Base-by-base conservation (phyloP, 1,140 invertebrate genomes). In the Ditylenchus dipsaci region DNA sequence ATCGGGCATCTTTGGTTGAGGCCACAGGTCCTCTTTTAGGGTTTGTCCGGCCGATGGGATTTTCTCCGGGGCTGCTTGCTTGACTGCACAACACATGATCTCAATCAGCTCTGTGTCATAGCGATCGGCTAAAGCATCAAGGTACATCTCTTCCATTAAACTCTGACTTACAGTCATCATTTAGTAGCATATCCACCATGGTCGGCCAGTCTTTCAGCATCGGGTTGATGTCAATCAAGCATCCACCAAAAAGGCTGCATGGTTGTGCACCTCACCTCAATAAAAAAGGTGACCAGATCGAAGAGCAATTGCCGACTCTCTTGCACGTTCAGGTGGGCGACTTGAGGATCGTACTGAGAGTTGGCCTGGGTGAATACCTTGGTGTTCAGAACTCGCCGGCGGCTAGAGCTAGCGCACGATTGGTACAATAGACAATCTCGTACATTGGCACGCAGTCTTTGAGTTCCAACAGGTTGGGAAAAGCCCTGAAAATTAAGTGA, bases 181-280 rank as follows among this genome's bases (percentile, higher is more conserved):
- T 93, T 8, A 98, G 84, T 61, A 98, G 83, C 65, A 99, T 86
- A 86, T 97, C 95, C 0, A 93, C 96, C 95, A 98, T 99, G 82
- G 93, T 96, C 83, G 97, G 92, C 95, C 95, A 99, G 85, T 98
- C 96, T 84, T 94, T 97, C 88, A 98, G 93, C 93, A 98, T 97
- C 21, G 90, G 89, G 86, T 97, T 96, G 30, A 91, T 94, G 79
- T 99, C 96, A 77, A 98, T 97, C n/a, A 99, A 33, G 93, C 96
- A 86, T 99, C 96, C 0, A 98, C 95, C 26, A 99, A 86, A 86
- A 98, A 99, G 0, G 95, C 93, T 57, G 92, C 93, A 84, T 97
- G 94, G 80, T 85, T 82, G 73, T 87, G 85, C 58, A 86, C 88
- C 84, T 97, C 94, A 45, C 93, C 86, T 99, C 95, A 80, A 97